These are phyloP conservation scores for Athene cunicularia DNA, from an alignment of 2,113 vertebrate species.

Conservation along the genomic window DNA sequence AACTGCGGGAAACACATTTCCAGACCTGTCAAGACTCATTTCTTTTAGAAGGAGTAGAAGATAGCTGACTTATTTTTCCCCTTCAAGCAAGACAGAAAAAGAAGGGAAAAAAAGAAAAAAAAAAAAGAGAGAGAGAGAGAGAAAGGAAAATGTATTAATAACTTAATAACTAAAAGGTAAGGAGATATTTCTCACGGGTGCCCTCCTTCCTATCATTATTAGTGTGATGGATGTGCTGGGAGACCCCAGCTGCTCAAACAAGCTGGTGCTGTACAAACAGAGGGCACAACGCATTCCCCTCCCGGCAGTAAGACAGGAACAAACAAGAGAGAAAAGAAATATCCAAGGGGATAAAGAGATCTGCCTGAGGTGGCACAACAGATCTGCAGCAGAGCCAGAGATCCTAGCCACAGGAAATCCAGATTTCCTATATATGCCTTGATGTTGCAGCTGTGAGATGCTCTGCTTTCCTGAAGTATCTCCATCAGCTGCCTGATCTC, in stretches of 20 bases:
- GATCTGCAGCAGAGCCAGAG: neutral
- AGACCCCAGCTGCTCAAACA: neutral
- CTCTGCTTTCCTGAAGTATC: neutral
- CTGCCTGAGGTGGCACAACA: neutral
- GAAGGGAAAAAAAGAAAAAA: too few species aligned
- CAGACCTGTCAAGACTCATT: constrained; percentile 25
- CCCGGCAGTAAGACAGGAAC: neutral
- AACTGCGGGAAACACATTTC: constrained; percentile 19
- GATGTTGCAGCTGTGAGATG: neutral
- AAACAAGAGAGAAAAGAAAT: neutral
- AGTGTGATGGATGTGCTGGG: neutral
- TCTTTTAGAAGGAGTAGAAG: constrained; percentile 8
- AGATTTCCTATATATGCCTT: neutral
- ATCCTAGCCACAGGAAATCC: neutral
- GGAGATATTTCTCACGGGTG: neutral
- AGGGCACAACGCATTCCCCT: neutral
- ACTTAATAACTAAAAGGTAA: constrained; percentile 15
- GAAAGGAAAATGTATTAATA: neutral
- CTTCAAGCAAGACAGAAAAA: neutral
- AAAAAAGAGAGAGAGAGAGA: fast-evolving
- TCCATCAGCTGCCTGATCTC: neutral
- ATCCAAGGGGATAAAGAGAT: neutral
- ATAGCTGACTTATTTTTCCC: constrained; percentile 3
- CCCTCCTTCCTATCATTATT: neutral
- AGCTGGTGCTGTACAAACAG: neutral